Evolutionary conservation across 2,797 vertebrate genomes (phyloP).

Genomic region (Varecia variegata): DNA sequence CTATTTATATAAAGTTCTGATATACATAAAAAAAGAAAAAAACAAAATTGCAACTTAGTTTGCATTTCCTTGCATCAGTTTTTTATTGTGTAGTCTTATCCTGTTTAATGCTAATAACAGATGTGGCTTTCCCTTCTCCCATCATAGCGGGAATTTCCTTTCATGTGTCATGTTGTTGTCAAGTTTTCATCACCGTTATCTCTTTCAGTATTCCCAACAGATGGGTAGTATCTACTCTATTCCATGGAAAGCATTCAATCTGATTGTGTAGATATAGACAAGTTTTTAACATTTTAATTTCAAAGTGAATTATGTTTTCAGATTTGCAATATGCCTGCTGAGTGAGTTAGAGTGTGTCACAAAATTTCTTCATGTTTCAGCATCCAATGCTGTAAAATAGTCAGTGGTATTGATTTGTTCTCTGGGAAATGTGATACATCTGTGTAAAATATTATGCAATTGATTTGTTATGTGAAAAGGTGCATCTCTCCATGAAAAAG

Average conservation of each 20-base stretch:
- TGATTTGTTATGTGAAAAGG: conserved; percentile 67
- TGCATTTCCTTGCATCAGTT: background rate
- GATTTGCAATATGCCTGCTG: conserved; percentile 19
- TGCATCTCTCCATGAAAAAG: background rate
- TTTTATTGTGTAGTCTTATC: background rate
- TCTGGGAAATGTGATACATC: conserved; percentile 58
- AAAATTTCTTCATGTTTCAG: conserved; percentile 38
- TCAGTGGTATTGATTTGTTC: conserved; percentile 60
- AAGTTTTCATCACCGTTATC: conserved; percentile 67
- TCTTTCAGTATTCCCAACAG: conserved; percentile 41
- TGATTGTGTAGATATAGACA: background rate
- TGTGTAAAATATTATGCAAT: conserved; percentile 64
- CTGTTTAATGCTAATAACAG: conserved; percentile 66
- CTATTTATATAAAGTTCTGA: background rate
- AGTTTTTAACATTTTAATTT: conserved; percentile 67
- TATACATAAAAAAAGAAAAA: background rate
- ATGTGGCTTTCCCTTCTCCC: conserved; percentile 59
- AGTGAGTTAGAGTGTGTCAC: conserved; percentile 9
- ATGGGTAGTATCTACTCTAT: background rate
- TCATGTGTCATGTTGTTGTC: conserved; percentile 72
- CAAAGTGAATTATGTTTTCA: conserved; percentile 45
- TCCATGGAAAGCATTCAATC: background rate
- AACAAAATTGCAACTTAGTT: background rate
- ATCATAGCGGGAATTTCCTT: conserved; percentile 68
- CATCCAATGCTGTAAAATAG: conserved; percentile 21